phyloP scores from a whole-genome alignment of 2,888 invertebrate genomes.

The Thereva unica region DNA sequence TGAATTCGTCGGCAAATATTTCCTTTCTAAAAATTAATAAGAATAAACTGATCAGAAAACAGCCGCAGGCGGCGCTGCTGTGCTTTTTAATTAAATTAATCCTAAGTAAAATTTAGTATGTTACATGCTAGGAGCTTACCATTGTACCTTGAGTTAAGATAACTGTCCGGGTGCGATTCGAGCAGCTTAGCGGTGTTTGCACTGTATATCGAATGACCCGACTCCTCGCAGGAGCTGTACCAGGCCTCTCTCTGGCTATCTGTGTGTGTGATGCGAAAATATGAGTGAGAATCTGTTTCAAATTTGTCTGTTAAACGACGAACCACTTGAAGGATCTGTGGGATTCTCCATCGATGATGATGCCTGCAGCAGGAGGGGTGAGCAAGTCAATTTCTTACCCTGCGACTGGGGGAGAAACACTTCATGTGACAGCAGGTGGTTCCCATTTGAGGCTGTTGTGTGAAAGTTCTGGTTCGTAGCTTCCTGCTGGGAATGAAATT shows the following conservation, averaged over 20 bases:
- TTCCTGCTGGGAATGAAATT: slow-evolving; percentile 26
- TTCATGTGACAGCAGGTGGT: slow-evolving; percentile 46
- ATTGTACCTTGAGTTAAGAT: slow-evolving; percentile 57
- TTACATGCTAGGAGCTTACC: slow-evolving; percentile 51
- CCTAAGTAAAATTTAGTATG: not conserved
- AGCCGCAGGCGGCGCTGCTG: not conserved
- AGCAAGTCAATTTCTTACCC: slow-evolving; percentile 35
- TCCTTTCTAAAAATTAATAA: slow-evolving; percentile 22
- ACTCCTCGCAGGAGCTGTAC: slow-evolving; percentile 51
- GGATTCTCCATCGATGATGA: slow-evolving; percentile 26
- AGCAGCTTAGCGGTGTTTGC: slow-evolving; percentile 45
- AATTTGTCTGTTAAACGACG: slow-evolving; percentile 25
- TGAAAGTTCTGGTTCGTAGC: slow-evolving; percentile 35
- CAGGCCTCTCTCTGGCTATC: slow-evolving; percentile 51
- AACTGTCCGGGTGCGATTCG: slow-evolving; percentile 54
- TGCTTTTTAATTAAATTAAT: not conserved
- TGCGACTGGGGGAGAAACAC: slow-evolving; percentile 43
- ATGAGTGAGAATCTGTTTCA: slow-evolving; percentile 2
- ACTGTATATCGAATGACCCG: slow-evolving; percentile 46
- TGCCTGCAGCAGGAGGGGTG: slow-evolving; percentile 29
- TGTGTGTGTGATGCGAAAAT: slow-evolving; percentile 35
- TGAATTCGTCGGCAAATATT: slow-evolving; percentile 20
- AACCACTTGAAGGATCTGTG: slow-evolving; percentile 39
- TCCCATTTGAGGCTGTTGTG: slow-evolving; percentile 41
- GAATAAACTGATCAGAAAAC: slow-evolving; percentile 6